A percentile compares a stretch with the other conserved stretches of the same genome.
Conservation (phyloP, 2,797 vertebrate species). For the Bradypus variegatus region DNA sequence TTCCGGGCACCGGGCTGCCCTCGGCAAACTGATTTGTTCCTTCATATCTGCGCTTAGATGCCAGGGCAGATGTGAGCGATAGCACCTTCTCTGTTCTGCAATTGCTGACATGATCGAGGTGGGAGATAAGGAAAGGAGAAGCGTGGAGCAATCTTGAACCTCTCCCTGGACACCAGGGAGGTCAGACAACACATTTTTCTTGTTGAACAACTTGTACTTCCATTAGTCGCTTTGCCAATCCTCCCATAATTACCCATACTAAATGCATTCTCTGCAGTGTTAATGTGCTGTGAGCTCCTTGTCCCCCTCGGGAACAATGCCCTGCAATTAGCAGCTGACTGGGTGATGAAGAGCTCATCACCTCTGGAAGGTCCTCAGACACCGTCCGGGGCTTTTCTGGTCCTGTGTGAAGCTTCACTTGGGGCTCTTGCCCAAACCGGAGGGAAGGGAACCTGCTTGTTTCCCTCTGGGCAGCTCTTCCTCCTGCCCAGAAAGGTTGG, state of each 20-base stretch:
- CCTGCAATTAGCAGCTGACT: slow-evolving; percentile 64
- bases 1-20: slow-evolving; percentile 36
- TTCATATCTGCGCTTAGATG: slow-evolving; percentile 53
- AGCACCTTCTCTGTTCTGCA: slow-evolving; percentile 58
- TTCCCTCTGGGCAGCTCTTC: neutral
- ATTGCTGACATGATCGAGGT: slow-evolving; percentile 61
- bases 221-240: slow-evolving; percentile 53
- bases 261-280: slow-evolving; percentile 63
- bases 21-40: slow-evolving; percentile 50
- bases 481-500: neutral
- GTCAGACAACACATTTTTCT: slow-evolving; percentile 64
- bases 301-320: slow-evolving; percentile 59
- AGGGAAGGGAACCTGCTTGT: neutral
- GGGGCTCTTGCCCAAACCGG: neutral
- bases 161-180: slow-evolving; percentile 38
- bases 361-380: neutral
- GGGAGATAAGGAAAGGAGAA: slow-evolving; percentile 54
- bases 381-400: neutral
- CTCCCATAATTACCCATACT: slow-evolving; percentile 66
- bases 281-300: slow-evolving; percentile 45
- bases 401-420: neutral
- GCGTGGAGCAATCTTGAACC: slow-evolving; percentile 55
- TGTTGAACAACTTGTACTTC: slow-evolving; percentile 67
- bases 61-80: slow-evolving; percentile 65
- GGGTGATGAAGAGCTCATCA: slow-evolving; percentile 43